Conservation (phyloP, 2,888 invertebrate species). For the Agrotis ipsilon region DNA sequence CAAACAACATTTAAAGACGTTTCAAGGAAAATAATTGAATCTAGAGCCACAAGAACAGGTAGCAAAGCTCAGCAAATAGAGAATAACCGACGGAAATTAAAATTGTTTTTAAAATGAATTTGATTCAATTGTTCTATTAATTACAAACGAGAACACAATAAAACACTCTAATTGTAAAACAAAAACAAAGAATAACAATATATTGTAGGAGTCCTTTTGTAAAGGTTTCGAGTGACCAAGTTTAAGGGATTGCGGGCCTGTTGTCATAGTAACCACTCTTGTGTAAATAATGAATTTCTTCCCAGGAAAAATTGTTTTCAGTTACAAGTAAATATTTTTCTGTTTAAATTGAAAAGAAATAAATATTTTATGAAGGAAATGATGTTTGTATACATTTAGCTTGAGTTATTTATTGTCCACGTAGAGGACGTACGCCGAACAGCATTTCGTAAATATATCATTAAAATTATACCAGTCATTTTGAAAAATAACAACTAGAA, state of each 20-base stretch:
- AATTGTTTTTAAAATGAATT: conserved; percentile 19
- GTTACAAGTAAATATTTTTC: conserved; percentile 25
- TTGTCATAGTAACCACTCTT: conserved; percentile 28
- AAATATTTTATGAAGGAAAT: conserved; percentile 13
- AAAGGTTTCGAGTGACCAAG: conserved; percentile 29
- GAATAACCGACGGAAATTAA: conserved; percentile 3
- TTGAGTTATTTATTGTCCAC: background rate
- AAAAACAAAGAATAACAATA: conserved; percentile 39
- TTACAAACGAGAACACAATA: conserved; percentile 43
- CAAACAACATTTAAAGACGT: background rate
- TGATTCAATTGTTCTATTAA: conserved; percentile 29
- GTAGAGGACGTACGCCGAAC: background rate
- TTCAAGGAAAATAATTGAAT: background rate
- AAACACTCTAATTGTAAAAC: conserved; percentile 47
- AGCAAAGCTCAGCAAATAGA: conserved; percentile 4
- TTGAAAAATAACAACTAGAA: too few relatives aligned
- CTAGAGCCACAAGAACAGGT: background rate
- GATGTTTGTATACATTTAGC: conserved; percentile 3
- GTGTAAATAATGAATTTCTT: conserved; percentile 29
- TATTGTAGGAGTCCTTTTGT: conserved; percentile 40
- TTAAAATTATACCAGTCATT: too few relatives aligned
- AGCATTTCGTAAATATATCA: too few relatives aligned
- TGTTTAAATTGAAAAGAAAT: conserved; percentile 29
- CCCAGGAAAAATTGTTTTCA: conserved; percentile 8
- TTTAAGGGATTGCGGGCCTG: conserved; percentile 21